Evolutionary conservation across 2,797 vertebrate species (phyloP).

Genomic region (Danio choprae): DNA sequence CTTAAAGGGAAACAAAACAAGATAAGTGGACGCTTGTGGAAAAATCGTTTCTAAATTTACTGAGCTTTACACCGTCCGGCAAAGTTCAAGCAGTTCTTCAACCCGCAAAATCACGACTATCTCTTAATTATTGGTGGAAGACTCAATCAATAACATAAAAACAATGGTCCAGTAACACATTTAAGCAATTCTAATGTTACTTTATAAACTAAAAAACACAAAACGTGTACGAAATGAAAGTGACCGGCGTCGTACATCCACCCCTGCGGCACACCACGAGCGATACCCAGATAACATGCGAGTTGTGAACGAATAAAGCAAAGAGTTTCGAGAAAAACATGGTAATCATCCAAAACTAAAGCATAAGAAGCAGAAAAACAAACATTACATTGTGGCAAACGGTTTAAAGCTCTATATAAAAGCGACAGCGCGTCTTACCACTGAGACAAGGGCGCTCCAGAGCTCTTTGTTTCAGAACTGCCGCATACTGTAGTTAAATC

Average conservation of each 20-base stretch:
- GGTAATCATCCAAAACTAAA: neutral
- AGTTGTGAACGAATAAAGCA: conserved; percentile 38
- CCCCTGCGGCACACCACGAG: conserved; percentile 37
- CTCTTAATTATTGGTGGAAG: neutral
- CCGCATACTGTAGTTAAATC: conserved; percentile 64
- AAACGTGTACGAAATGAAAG: conserved; percentile 6
- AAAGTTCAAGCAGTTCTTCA: conserved; percentile 29
- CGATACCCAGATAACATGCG: conserved; percentile 7
- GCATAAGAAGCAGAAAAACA: neutral
- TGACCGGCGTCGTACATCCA: conserved; percentile 26
- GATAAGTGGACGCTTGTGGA: conserved; percentile 4
- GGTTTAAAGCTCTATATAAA: neutral
- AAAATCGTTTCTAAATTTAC: conserved; percentile 19
- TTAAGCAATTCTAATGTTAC: neutral
- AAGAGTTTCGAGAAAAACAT: neutral
- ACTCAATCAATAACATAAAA: neutral
- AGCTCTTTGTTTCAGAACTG: conserved; percentile 69
- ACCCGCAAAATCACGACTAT: conserved; percentile 5
- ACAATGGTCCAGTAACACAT: neutral
- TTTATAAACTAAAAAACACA: neutral
- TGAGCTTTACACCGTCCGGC: conserved; percentile 7
- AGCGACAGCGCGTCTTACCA: conserved; percentile 48
- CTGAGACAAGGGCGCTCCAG: conserved; percentile 57
- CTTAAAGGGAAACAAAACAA: neutral
- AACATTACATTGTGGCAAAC: neutral